phyloP scores from a whole-genome alignment of 30 jellyfish, hydroid and myxozoan genomes.

The Nemopilema nomurai region DNA sequence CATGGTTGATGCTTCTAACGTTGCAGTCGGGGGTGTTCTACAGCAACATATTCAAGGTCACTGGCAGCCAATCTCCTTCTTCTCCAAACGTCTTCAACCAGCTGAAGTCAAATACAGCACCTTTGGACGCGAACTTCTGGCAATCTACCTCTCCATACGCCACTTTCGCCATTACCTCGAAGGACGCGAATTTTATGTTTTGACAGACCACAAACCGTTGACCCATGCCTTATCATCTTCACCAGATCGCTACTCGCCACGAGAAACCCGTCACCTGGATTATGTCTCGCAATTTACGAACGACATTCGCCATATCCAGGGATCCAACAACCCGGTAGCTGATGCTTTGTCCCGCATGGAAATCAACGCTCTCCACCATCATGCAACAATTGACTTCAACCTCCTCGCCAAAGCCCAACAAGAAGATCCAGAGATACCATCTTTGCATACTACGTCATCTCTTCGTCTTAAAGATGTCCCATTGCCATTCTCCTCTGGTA shows the following conservation, averaged over 20 bases:
- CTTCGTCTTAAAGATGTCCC: conserved; percentile 18
- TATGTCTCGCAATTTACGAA: conserved; percentile 45
- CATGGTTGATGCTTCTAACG: conserved; percentile 44
- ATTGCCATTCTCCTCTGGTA: conserved; percentile 16
- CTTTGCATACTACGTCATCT: conserved; percentile 1
- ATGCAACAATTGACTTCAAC: conserved; percentile 1
- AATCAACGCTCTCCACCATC: conserved; percentile 1
- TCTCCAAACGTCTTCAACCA: conserved; percentile 32
- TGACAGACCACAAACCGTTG: conserved; percentile 46
- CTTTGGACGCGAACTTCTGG: conserved; percentile 42
- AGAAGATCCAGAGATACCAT: conserved; percentile 11
- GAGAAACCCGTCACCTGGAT: conserved; percentile 48
- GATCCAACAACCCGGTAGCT: conserved; percentile 43
- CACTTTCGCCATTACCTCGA: conserved; percentile 41
- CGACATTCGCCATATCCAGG: conserved; percentile 38
- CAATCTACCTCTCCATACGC: conserved; percentile 29
- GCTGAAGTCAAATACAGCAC: conserved; percentile 48
- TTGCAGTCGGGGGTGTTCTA: conserved; percentile 59
- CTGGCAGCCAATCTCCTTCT: conserved; percentile 51
- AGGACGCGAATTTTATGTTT: conserved; percentile 21
- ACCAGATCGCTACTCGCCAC: conserved; percentile 55
- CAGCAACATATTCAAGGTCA: conserved; percentile 16
- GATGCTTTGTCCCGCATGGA: conserved; percentile 59
- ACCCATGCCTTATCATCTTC: conserved; percentile 27
- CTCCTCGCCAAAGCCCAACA: conserved; percentile 36